Conservation (phyloP, 2,113 vertebrate genomes). For the Eubucco bourcierii region DNA sequence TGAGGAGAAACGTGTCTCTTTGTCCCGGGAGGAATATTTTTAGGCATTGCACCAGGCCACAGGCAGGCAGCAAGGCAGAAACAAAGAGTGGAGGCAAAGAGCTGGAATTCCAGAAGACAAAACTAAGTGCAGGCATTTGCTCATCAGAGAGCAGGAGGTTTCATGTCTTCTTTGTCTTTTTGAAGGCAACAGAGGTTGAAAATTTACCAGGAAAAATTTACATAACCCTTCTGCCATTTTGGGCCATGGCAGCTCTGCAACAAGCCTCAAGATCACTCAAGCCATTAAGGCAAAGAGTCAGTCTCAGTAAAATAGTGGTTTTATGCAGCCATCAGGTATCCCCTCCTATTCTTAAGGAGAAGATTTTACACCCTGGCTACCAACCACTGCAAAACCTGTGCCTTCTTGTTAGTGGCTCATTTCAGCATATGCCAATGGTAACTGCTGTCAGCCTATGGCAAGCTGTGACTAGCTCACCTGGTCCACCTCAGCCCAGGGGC, state of each 20-base stretch:
- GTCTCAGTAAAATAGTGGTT: background rate
- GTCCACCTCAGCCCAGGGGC: too few relatives aligned
- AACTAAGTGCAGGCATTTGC: conserved; percentile 16
- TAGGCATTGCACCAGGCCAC: background rate
- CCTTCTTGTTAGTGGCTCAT: background rate
- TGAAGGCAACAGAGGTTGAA: background rate
- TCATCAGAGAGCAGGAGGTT: background rate
- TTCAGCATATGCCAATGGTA: background rate
- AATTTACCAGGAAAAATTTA: background rate
- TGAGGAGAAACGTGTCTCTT: conserved; percentile 19
- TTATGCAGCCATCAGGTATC: background rate
- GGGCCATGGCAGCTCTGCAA: background rate
- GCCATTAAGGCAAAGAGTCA: background rate
- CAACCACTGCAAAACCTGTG: background rate
- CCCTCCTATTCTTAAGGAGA: background rate
- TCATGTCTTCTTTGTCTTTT: conserved; percentile 22
- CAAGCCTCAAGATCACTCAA: background rate
- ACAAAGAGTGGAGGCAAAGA: background rate
- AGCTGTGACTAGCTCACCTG: fast-evolving
- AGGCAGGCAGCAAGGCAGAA: background rate
- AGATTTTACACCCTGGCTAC: background rate
- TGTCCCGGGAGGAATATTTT: conserved; percentile 9
- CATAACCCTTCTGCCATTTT: background rate
- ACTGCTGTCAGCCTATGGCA: background rate
- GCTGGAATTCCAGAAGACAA: conserved; percentile 16